Percentiles rank a stretch among this genome's conserved stretches.
Conservation (phyloP, 2,113 vertebrate genomes). For the Equus przewalskii region DNA sequence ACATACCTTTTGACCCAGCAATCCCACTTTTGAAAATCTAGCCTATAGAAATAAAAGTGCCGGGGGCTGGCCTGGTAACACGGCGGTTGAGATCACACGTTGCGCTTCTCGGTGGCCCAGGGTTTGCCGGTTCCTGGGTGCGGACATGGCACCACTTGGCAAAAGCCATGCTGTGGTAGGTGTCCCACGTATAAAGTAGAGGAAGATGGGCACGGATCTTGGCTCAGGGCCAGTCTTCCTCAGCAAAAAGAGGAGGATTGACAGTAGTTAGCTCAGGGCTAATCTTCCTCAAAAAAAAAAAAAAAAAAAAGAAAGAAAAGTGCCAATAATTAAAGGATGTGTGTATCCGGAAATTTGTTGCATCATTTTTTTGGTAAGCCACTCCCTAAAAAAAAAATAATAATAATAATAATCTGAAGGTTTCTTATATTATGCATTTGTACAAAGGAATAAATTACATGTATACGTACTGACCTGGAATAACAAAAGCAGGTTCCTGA, state of each 20-base stretch:
- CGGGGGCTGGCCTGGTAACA: too few species aligned
- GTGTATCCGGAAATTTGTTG: not conserved
- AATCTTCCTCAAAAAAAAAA: too few species aligned
- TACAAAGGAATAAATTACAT: not conserved
- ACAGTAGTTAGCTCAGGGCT: too few species aligned
- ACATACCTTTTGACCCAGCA: not conserved
- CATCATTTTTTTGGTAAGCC: not conserved
- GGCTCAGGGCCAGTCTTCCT: too few species aligned
- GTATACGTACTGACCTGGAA: not conserved
- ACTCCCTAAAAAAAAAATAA: not conserved
- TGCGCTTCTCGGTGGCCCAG: too few species aligned
- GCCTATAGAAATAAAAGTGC: not conserved
- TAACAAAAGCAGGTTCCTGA: not conserved
- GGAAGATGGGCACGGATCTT: too few species aligned
- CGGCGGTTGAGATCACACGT: too few species aligned
- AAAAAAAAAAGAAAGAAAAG: not conserved
- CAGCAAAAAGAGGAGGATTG: too few species aligned
- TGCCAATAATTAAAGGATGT: not conserved
- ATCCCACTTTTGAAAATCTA: conserved; percentile 54
- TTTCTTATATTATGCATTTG: conserved; percentile 9
- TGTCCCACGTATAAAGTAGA: too few species aligned
- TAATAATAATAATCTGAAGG: not conserved
- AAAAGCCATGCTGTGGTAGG: too few species aligned
- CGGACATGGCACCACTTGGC: too few species aligned
- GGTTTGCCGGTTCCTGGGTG: too few species aligned